These are phyloP conservation scores for Numenius arquata DNA, from an alignment of 2,113 vertebrate species.

Conservation along the genomic window DNA sequence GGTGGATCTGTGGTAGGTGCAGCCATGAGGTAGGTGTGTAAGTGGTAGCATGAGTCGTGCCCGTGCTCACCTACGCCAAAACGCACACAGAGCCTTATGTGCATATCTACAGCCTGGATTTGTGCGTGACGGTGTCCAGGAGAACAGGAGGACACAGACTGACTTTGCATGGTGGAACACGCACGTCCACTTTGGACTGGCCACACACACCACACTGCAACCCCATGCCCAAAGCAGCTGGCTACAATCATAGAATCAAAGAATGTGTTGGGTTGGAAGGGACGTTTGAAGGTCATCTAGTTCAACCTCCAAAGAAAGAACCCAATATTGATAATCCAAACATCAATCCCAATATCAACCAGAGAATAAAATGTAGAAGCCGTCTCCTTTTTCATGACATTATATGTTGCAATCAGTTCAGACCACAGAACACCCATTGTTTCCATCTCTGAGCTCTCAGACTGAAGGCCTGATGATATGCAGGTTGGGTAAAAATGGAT, in stretches of 20 bases:
- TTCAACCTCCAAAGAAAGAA: not conserved
- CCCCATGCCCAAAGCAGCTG: not conserved
- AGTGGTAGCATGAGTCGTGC: not conserved
- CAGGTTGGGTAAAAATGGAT: not conserved
- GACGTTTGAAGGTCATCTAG: too few species aligned
- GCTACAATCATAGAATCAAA: not conserved
- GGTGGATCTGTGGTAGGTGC: fast-evolving
- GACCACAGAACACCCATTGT: fast-evolving
- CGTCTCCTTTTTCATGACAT: not conserved
- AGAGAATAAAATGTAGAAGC: not conserved
- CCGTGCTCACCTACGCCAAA: not conserved
- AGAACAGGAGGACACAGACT: not conserved
- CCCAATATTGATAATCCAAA: not conserved
- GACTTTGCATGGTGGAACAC: not conserved
- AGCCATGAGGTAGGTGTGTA: fast-evolving
- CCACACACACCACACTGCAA: too few species aligned
- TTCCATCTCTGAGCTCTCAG: not conserved
- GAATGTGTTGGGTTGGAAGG: too few species aligned
- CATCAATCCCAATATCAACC: not conserved
- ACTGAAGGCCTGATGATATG: not conserved
- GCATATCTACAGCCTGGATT: not conserved
- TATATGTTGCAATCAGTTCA: not conserved
- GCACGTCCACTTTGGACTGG: fast-evolving
- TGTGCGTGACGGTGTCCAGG: not conserved
- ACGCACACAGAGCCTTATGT: fast-evolving